These are phyloP conservation scores for Ascaphus truei DNA, from an alignment of 2,113 vertebrate genomes.

Conservation along the genomic window DNA sequence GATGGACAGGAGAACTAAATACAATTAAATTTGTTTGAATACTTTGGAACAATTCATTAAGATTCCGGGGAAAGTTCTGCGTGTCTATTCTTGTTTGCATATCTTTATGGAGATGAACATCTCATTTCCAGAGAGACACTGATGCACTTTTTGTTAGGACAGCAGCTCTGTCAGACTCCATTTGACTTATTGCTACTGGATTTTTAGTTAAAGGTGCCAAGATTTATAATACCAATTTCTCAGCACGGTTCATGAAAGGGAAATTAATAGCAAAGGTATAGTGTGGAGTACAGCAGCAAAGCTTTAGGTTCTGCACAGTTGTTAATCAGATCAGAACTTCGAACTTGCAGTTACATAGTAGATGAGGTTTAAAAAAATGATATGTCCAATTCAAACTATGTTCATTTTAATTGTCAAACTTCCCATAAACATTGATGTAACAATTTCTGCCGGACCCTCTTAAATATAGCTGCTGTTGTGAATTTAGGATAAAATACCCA, in stretches of 20 bases:
- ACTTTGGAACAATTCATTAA: not conserved
- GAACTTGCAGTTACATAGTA: too few species aligned
- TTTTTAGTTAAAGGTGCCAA: not conserved
- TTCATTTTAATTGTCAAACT: too few species aligned
- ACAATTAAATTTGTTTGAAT: too few species aligned
- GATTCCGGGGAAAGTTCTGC: not conserved
- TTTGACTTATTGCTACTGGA: not conserved
- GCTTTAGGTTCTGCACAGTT: too few species aligned
- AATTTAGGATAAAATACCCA: too few species aligned
- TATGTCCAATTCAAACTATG: too few species aligned
- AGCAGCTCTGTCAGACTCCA: not conserved
- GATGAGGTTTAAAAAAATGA: too few species aligned
- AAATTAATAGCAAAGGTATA: not conserved
- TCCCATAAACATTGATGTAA: too few species aligned
- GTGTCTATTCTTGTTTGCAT: constrained; percentile 35
- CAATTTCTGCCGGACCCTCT: too few species aligned
- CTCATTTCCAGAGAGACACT: constrained; percentile 29
- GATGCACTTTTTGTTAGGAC: constrained; percentile 31
- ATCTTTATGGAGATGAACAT: not conserved
- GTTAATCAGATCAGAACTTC: too few species aligned
- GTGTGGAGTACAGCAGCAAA: not conserved
- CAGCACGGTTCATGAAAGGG: fast-evolving
- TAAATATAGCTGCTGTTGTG: too few species aligned
- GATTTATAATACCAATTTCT: not conserved
- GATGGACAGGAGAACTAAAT: too few species aligned